A percentile compares a stretch with the other conserved stretches of the same genome.
phyloP scores from a whole-genome alignment of 2,797 vertebrate genomes.

The Sebastes steindachneri region DNA sequence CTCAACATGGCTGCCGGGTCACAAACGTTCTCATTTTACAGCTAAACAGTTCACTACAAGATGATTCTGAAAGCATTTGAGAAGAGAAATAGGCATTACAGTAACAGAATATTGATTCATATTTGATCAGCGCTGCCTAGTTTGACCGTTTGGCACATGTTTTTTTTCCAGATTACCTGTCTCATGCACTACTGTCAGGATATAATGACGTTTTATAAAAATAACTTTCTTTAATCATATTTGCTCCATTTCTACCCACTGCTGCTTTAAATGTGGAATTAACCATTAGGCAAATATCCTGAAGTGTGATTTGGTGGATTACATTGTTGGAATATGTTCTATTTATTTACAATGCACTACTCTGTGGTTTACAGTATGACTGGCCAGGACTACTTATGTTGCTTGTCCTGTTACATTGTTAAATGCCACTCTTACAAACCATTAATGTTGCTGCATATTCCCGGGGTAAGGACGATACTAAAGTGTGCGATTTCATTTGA shows the following conservation, averaged over 20 bases:
- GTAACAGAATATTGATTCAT: too few relatives aligned
- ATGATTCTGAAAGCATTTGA: fast-evolving
- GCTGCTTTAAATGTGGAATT: background rate
- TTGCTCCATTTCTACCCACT: too few relatives aligned
- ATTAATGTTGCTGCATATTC: background rate
- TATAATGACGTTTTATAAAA: too few relatives aligned
- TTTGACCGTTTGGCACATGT: too few relatives aligned
- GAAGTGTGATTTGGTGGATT: background rate
- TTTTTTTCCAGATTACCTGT: too few relatives aligned
- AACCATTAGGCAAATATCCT: background rate
- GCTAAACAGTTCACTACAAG: too few relatives aligned
- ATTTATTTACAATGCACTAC: background rate
- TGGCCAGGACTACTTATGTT: background rate
- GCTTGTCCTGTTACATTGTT: background rate
- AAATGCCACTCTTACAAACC: background rate
- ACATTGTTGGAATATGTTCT: background rate
- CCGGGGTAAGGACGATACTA: background rate
- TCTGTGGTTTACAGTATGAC: background rate
- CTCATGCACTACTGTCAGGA: too few relatives aligned
- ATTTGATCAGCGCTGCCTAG: too few relatives aligned
- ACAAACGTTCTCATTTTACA: too few relatives aligned
- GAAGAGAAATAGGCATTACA: too few relatives aligned
- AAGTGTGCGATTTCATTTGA: background rate
- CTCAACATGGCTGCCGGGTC: too few relatives aligned
- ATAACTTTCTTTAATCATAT: too few relatives aligned